Evolutionary conservation across 2,888 invertebrate species (phyloP).

Genomic region (Drosophila peninsularis): DNA sequence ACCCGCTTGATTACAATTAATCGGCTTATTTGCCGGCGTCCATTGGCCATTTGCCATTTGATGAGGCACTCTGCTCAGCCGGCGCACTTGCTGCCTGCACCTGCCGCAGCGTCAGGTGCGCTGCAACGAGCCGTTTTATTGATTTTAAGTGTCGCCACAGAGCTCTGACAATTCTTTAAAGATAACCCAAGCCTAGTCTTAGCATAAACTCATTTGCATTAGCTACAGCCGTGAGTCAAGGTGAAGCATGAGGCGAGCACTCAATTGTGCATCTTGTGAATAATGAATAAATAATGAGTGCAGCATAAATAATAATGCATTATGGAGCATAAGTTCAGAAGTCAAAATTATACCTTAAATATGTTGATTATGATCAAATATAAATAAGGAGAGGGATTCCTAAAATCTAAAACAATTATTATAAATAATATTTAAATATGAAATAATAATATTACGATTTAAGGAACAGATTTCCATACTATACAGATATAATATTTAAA

Average conservation of each 20-base stretch:
- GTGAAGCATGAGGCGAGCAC: neutral
- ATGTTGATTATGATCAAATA: neutral
- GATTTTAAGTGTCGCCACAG: slow-evolving; percentile 58
- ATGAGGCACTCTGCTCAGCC: slow-evolving; percentile 32
- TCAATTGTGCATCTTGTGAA: neutral
- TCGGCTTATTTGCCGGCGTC: slow-evolving; percentile 72
- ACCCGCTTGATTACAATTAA: slow-evolving; percentile 78
- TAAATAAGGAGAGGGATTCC: neutral
- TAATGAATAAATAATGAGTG: neutral
- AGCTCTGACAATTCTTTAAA: slow-evolving; percentile 17
- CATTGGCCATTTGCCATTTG: slow-evolving; percentile 54
- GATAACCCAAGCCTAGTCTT: neutral
- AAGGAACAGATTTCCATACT: too few relatives aligned
- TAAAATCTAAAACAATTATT: neutral
- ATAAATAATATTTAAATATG: too few relatives aligned
- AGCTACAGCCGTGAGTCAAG: neutral
- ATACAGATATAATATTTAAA: too few relatives aligned
- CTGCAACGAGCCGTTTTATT: slow-evolving; percentile 61
- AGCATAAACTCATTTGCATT: neutral
- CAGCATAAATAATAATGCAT: neutral
- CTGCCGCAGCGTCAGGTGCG: slow-evolving; percentile 24
- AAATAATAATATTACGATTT: neutral
- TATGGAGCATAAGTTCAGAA: neutral
- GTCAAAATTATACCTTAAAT: neutral
- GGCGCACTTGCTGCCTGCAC: neutral